These are phyloP conservation scores for Pelodytes ibericus DNA, from an alignment of 2,797 vertebrate genomes.

Conservation along the genomic window DNA sequence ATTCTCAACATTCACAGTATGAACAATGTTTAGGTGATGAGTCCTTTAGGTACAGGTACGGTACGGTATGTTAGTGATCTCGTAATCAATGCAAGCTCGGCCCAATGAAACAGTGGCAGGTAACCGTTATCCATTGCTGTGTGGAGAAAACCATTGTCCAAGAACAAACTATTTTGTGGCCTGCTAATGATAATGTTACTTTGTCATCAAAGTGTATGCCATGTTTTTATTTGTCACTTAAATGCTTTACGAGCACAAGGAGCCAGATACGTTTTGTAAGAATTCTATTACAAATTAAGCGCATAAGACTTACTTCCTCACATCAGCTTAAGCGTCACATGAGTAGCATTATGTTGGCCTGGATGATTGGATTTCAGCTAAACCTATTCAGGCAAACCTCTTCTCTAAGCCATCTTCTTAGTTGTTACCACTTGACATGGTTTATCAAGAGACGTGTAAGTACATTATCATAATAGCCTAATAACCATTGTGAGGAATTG, in stretches of 20 bases:
- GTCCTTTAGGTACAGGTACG: no score
- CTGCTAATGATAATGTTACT: background rate
- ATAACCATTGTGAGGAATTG: slow-evolving; percentile 19
- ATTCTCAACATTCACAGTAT: no score
- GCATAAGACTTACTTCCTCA: slow-evolving; percentile 11
- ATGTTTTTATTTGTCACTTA: background rate
- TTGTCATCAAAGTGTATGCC: background rate
- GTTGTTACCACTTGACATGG: slow-evolving; percentile 32
- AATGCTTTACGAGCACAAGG: background rate
- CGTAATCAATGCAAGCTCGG: no score
- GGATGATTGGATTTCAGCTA: slow-evolving; percentile 23
- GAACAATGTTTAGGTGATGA: no score
- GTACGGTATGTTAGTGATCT: no score
- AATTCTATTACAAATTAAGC: slow-evolving; percentile 5
- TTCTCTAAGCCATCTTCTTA: slow-evolving; percentile 28
- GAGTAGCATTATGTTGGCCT: slow-evolving; percentile 11
- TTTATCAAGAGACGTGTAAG: slow-evolving; percentile 27
- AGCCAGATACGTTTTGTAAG: background rate
- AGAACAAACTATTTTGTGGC: no score
- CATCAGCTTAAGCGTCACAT: slow-evolving; percentile 14
- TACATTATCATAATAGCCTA: slow-evolving; percentile 28
- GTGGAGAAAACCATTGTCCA: no score
- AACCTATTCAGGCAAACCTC: slow-evolving; percentile 27
- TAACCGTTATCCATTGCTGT: no score
- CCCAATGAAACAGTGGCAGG: no score